Conservation (phyloP, 1,140 invertebrate genomes). For the Drosophila mojavensis region DNA sequence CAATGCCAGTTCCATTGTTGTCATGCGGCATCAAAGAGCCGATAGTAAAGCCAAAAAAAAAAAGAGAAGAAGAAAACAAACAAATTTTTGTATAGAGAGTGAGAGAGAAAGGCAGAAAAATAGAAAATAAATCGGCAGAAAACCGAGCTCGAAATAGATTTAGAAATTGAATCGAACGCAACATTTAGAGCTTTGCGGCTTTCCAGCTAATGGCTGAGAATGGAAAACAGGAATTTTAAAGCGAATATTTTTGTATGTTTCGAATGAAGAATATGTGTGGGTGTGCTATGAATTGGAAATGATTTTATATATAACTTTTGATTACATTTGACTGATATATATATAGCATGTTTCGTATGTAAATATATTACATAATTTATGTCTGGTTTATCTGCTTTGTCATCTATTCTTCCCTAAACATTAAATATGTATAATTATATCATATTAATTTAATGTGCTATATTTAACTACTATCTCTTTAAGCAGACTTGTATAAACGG, state of each 20-base stretch:
- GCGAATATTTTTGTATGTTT: background rate
- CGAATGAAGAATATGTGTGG: too few species aligned
- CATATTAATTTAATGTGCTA: too few species aligned
- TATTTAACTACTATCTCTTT: too few species aligned
- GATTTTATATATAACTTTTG: too few species aligned
- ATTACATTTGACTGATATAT: too few species aligned
- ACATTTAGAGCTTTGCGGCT: conserved; percentile 14
- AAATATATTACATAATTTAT: too few species aligned
- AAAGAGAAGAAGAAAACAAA: conserved; percentile 5
- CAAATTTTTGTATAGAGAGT: conserved; percentile 12
- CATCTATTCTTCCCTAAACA: too few species aligned
- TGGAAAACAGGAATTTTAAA: conserved; percentile 7
- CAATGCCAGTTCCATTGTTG: conserved; percentile 49
- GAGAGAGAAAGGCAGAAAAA: conserved; percentile 37
- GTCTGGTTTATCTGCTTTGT: too few species aligned
- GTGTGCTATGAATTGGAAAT: too few species aligned
- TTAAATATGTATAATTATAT: too few species aligned
- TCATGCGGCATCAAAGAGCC: conserved; percentile 24
- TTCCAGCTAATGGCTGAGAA: conserved; percentile 24
- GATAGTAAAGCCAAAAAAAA: conserved; percentile 18
- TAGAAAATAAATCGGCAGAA: conserved; percentile 54
- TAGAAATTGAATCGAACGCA: conserved; percentile 51
- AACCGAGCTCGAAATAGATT: conserved; percentile 38
- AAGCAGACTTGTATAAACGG: too few species aligned
- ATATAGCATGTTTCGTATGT: too few species aligned